Evolutionary conservation across 2,113 vertebrate genomes (phyloP), one percentile per base, ranked within the genome.

Genomic region (Otus sunia): DNA sequence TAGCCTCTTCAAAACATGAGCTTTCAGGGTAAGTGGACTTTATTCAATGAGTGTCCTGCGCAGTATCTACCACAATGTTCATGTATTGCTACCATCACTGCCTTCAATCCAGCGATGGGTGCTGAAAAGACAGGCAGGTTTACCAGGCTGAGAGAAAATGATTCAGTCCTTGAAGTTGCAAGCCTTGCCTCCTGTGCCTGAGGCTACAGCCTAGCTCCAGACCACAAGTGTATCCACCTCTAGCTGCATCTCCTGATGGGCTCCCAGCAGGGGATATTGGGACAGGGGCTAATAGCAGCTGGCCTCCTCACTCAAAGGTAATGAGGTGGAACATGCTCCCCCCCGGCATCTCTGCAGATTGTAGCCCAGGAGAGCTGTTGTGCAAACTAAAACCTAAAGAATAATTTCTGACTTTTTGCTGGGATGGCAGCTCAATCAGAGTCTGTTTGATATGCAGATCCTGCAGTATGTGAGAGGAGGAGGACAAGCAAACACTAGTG

Each of bases 301-400:
- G 53, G 64, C 43, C 76, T 85, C 39, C 86, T 79, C 21, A 37
- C 59, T 69, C 60, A 73, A 55, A 89, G 34, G n/a, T 26, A 47
- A 10, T 63, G 74, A 89, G 52, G 17, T 36, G 22, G 37, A 62
- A 85, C 0, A 0, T 77, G 25, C 45, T 47, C 20, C 6, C 6
- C 6, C 13, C 8, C 21, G 2, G 0, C 0, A 0, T 69, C 76
- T 59, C 66, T 69, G 50, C 69, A 67, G 27, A 53, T 78, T 86
- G 56, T 76, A 79, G 49, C 53, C 32, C 39, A 85, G 53, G 66
- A 91, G 45, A 91, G 30, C 37, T 86, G 53, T 32, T 91, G 32
- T 69, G 52, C 34, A 62, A 88, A 90, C 47, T 16, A 69, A 83
- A 94, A 30, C 49, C 17, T 71, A 36, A 85, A 79, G 45, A 73